Conservation (phyloP, 2,888 invertebrate genomes). For the Eupelmus urozonus region DNA sequence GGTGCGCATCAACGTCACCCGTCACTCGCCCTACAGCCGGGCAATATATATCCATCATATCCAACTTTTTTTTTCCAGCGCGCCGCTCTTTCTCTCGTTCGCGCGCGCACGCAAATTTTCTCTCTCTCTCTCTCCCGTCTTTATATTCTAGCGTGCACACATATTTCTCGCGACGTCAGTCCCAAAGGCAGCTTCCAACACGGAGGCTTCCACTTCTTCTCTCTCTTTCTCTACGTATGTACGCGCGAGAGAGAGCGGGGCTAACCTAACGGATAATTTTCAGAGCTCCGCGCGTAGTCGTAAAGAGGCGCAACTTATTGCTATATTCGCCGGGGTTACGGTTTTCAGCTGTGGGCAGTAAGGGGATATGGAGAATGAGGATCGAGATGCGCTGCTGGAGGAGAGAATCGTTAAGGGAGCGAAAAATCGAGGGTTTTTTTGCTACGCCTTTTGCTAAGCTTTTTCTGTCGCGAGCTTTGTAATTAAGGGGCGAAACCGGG, state of each 20-base stretch:
- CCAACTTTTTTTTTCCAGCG: neutral
- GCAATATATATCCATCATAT: too few species aligned
- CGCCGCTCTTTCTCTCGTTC: neutral
- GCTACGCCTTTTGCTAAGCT: too few species aligned
- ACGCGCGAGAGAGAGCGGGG: constrained; percentile 21
- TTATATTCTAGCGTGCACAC: neutral
- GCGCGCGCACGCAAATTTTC: neutral
- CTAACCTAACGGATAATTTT: constrained; percentile 59
- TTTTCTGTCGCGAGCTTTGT: neutral
- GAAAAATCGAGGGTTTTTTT: too few species aligned
- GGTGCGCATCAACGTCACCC: constrained; percentile 16
- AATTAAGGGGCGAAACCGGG: neutral
- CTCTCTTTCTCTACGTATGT: constrained; percentile 9
- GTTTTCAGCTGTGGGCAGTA: constrained; percentile 28
- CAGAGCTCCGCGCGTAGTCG: constrained; percentile 60
- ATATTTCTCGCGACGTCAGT: constrained; percentile 4
- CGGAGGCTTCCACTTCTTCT: neutral
- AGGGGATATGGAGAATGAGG: neutral
- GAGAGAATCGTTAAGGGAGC: neutral
- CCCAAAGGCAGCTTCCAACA: neutral
- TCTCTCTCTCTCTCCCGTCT: neutral
- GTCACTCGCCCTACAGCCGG: too few species aligned
- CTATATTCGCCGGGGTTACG: constrained; percentile 66
- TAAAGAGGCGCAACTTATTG: constrained; percentile 70
- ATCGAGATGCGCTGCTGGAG: neutral